Conservation (phyloP, 2,888 invertebrate genomes). For the Drosophila ezoana region DNA sequence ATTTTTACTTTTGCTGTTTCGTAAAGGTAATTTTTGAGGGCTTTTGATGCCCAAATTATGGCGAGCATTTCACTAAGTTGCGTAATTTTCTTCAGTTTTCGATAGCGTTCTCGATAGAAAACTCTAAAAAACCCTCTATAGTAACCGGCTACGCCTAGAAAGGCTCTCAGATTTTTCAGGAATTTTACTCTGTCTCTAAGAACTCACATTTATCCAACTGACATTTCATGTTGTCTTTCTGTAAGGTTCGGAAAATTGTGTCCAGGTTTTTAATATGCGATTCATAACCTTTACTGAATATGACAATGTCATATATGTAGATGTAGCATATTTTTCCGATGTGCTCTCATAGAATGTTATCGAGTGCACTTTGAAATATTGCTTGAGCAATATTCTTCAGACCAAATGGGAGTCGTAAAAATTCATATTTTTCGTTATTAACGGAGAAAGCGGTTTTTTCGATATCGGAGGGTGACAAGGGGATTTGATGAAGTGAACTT, state of each 20-base stretch:
- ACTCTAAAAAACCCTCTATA: too few species aligned
- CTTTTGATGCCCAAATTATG: slow-evolving; percentile 8
- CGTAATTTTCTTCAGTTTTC: not conserved
- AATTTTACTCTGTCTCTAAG: too few species aligned
- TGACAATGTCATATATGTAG: not conserved
- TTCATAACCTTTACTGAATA: not conserved
- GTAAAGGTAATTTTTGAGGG: slow-evolving; percentile 67
- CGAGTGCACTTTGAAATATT: not conserved
- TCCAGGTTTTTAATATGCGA: not conserved
- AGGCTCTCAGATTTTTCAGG: too few species aligned
- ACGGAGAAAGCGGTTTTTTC: not conserved
- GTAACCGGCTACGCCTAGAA: too few species aligned
- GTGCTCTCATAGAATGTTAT: not conserved
- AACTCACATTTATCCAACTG: too few species aligned
- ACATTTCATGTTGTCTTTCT: too few species aligned
- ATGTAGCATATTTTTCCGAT: not conserved
- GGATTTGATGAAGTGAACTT: slow-evolving; percentile 1
- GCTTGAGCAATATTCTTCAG: not conserved
- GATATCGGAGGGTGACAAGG: not conserved
- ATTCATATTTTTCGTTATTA: slow-evolving; percentile 1
- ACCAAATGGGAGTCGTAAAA: not conserved
- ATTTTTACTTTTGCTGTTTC: not conserved
- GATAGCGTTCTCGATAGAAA: not conserved
- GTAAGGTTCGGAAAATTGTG: not conserved
- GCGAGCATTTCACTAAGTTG: slow-evolving; percentile 13